These are phyloP conservation scores for Volucella zonaria DNA, from an alignment of 2,888 invertebrate genomes.

Conservation along the genomic window DNA sequence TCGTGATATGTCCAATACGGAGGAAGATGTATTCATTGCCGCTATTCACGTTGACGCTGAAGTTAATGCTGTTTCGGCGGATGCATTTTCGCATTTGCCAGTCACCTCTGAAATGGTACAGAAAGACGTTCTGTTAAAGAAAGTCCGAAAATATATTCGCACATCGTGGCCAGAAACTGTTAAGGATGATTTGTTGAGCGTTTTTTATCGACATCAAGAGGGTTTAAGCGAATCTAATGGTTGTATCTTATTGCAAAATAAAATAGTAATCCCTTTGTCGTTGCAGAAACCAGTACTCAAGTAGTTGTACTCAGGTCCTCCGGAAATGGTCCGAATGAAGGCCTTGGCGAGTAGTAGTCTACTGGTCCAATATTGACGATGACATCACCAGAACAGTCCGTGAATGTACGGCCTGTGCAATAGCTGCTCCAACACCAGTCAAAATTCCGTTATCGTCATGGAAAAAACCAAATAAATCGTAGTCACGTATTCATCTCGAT, in stretches of 20 bases:
- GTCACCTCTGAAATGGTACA: slow-evolving; percentile 6
- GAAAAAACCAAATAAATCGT: too few species aligned
- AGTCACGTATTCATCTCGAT: neutral
- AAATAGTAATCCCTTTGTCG: too few species aligned
- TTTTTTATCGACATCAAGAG: too few species aligned
- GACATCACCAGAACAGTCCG: neutral
- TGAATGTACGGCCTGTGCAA: slow-evolving; percentile 6
- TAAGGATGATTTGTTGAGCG: too few species aligned
- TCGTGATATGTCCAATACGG: slow-evolving; percentile 2
- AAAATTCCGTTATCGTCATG: neutral
- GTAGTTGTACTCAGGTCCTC: neutral
- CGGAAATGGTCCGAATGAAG: neutral
- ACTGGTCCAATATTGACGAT: slow-evolving; percentile 1
- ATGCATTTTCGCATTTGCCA: neutral
- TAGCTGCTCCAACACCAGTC: neutral
- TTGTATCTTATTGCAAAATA: too few species aligned
- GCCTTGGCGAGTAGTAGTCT: neutral
- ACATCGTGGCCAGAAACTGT: too few species aligned
- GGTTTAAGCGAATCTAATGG: too few species aligned
- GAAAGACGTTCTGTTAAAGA: neutral
- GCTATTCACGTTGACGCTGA: slow-evolving; percentile 26
- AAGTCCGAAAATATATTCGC: neutral
- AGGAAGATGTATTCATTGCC: slow-evolving; percentile 37
- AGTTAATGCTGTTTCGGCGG: slow-evolving; percentile 1
- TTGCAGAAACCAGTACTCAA: slow-evolving; percentile 1